phyloP scores from a whole-genome alignment of 2,113 vertebrate genomes.

The Vulpes lagopus region DNA sequence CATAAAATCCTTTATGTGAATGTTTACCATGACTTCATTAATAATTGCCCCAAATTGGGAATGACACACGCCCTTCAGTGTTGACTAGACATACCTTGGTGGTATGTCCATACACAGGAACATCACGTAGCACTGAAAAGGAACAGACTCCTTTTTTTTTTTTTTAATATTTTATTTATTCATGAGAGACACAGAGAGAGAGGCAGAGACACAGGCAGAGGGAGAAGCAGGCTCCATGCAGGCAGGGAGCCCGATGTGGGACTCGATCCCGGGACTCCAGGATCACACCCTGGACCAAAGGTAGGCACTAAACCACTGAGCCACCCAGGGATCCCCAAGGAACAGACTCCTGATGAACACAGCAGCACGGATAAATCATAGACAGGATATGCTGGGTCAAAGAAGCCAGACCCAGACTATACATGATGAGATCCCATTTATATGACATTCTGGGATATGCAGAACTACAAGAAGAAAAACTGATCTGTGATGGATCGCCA shows the following conservation, averaged over 20 bases:
- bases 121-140: not conserved
- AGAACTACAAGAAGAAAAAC: not conserved
- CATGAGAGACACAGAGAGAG: too few species aligned
- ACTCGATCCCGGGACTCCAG: too few species aligned
- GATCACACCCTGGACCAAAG: too few species aligned
- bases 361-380: not conserved
- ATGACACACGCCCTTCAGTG: not conserved
- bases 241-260: too few species aligned
- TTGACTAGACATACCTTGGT: not conserved
- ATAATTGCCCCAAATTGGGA: not conserved
- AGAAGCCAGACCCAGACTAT: not conserved
- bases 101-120: not conserved
- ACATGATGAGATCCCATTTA: not conserved
- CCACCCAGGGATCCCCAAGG: too few species aligned
- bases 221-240: too few species aligned
- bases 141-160: not conserved
- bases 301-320: too few species aligned
- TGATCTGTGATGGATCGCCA: not conserved
- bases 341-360: not conserved
- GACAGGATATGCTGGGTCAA: not conserved
- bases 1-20: not conserved
- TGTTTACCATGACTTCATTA: not conserved
- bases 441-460: not conserved
- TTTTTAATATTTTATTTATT: too few species aligned
- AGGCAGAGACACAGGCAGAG: too few species aligned